Evolutionary conservation across 2,888 invertebrate genomes (phyloP).

Genomic region (Nemurella pictetii): DNA sequence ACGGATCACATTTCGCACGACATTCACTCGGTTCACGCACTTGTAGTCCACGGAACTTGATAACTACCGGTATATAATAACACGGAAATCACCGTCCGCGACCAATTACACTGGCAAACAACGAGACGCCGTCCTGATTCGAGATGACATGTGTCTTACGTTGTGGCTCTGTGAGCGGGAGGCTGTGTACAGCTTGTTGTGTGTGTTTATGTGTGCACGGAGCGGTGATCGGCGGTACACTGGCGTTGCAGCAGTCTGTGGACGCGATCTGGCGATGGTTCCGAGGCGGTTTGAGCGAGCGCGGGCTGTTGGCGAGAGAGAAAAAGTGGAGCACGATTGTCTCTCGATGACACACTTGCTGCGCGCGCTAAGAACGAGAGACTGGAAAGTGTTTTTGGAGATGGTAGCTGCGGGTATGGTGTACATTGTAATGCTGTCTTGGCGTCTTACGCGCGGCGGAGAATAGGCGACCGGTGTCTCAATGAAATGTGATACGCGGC

Average conservation of each 20-base stretch:
- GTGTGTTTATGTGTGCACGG: neutral
- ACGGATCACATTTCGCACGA: neutral
- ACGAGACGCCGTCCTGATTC: neutral
- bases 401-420: neutral
- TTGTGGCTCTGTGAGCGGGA: neutral
- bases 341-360: neutral
- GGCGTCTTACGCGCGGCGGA: no score
- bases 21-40: neutral
- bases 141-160: neutral
- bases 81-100: neutral
- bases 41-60: neutral
- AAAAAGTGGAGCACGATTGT: neutral
- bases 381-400: neutral
- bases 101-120: neutral
- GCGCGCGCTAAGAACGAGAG: no score
- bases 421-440: neutral
- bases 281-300: neutral
- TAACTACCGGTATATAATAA: no score
- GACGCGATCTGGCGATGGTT: neutral
- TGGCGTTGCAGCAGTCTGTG: neutral
- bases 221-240: neutral
- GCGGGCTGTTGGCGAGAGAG: neutral
- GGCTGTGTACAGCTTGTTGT: no score
- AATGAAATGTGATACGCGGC: no score
- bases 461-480: no score